Evolutionary conservation across 2,797 vertebrate species (phyloP), one percentile per base, ranked within the genome.

Genomic region (Sebastes kiyomatsui): DNA sequence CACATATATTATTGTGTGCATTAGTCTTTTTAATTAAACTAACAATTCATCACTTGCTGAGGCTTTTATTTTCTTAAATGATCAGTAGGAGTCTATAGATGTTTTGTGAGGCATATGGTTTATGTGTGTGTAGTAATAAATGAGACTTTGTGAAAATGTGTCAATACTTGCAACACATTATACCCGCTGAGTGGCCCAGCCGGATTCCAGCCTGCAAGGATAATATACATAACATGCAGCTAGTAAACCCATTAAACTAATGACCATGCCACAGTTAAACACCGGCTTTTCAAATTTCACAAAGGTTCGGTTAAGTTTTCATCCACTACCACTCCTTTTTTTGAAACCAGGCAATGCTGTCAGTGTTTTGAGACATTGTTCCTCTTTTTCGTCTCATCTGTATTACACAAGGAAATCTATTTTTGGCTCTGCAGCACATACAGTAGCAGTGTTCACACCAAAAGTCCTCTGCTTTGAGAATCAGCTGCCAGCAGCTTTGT

Each of bases 381-480:
- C 79, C 52, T 85, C 30, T 72, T 81, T 81, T 80, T 27, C 22
- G 14, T 78, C 67, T 84, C 62, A 46, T 76, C 82, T 65, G 56
- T 10, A 71, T 42, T 16, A 78, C 14, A 79, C 38, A 67, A 81
- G 77, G 67, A 28, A 30, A 52, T 85, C 88, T 93, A 94, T 93
- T 91, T 94, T 91, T 83, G 74, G 90, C 80, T 27, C 23, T 59
- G 78, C 73, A 72, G 32, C 54, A 18, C n/a, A 49, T 42, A 42
- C 38, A 42, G 38, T 27, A 54, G 49, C 68, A 49, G 68, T 23
- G 42, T 78, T 74, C 80, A 75, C 71, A 23, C 10, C 20, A 68
- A 54, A 75, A 52, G 22, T 59, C 25, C n/a, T 65, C 7, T 9
- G 32, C 74, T 80, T 66, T 81, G 65, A 74, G 52, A 66, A 73